Percentiles rank a stretch among this genome's conserved stretches.
phyloP scores from a whole-genome alignment of 2,113 vertebrate genomes.

The Panurus biarmicus region DNA sequence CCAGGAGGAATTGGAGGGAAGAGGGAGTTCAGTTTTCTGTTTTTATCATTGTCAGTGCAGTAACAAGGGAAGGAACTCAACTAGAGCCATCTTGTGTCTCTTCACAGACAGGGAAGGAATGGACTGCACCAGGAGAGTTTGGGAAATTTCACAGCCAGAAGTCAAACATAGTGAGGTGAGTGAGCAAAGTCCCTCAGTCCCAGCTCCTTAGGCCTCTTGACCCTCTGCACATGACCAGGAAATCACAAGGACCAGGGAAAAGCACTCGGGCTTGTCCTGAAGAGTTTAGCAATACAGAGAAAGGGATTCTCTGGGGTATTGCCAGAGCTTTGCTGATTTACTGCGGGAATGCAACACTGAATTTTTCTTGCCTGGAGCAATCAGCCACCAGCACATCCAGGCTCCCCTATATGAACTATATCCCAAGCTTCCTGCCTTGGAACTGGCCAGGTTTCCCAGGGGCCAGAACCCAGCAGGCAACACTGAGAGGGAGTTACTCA shows the following conservation, averaged over 20 bases:
- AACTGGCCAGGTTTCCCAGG: not conserved
- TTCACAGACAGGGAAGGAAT: slow-evolving; percentile 84
- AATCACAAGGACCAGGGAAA: not conserved
- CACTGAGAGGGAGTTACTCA: not conserved
- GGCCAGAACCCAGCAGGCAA: not conserved
- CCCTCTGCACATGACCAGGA: not conserved
- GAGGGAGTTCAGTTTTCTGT: not conserved
- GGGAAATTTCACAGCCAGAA: slow-evolving; percentile 87
- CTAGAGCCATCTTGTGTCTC: not conserved
- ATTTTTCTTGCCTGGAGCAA: not conserved
- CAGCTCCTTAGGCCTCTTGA: no score
- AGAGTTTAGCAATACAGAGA: not conserved
- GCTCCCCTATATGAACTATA: not conserved
- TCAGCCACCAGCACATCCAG: not conserved
- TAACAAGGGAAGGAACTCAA: not conserved
- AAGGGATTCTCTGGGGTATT: not conserved
- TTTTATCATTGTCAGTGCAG: not conserved
- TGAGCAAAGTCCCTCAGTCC: not conserved
- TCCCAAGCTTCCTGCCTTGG: not conserved
- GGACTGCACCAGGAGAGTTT: slow-evolving; percentile 92
- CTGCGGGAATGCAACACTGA: not conserved
- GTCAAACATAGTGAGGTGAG: slow-evolving; percentile 83
- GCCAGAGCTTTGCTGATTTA: not conserved
- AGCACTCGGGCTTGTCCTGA: not conserved
- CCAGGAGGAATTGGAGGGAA: not conserved